Percentiles rank a stretch among this genome's conserved stretches.
Evolutionary conservation across 2,113 vertebrate genomes (phyloP).

Genomic region (Apistogramma diplotaenia): DNA sequence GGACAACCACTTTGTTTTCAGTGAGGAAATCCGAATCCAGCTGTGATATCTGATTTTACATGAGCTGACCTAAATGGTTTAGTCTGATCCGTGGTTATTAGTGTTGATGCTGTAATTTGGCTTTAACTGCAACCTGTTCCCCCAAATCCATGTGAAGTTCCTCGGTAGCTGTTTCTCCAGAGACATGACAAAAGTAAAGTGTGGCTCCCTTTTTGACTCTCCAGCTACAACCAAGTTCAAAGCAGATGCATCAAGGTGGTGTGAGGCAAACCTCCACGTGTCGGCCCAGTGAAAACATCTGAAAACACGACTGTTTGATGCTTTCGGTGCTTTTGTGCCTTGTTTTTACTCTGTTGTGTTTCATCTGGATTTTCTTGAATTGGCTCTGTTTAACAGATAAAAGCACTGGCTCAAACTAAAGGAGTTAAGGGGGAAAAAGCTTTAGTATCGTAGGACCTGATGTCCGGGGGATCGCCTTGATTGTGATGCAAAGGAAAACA

Average conservation of each 20-base stretch:
- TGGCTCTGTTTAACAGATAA: background rate
- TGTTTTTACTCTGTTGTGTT: constrained; percentile 3
- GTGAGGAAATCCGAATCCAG: background rate
- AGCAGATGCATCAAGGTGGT: constrained; percentile 27
- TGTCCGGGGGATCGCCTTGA: background rate
- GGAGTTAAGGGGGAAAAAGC: background rate
- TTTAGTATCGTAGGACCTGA: background rate
- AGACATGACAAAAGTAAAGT: constrained; percentile 6
- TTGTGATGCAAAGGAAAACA: constrained; percentile 6
- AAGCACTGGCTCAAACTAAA: background rate
- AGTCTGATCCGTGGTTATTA: background rate
- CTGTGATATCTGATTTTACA: background rate
- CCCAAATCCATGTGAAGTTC: background rate
- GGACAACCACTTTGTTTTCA: background rate
- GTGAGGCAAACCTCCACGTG: constrained; percentile 18
- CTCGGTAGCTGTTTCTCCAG: constrained; percentile 6
- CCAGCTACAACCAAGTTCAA: constrained; percentile 23
- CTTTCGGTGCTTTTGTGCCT: constrained; percentile 20
- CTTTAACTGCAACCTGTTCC: background rate
- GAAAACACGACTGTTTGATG: constrained; percentile 7
- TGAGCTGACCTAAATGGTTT: background rate
- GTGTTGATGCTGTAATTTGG: background rate
- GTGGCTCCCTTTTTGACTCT: constrained; percentile 1
- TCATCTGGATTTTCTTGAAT: background rate
- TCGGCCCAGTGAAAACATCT: constrained; percentile 1